Evolutionary conservation across 1,140 invertebrate species (phyloP).

Genomic region (Rhopalosiphum padi): DNA sequence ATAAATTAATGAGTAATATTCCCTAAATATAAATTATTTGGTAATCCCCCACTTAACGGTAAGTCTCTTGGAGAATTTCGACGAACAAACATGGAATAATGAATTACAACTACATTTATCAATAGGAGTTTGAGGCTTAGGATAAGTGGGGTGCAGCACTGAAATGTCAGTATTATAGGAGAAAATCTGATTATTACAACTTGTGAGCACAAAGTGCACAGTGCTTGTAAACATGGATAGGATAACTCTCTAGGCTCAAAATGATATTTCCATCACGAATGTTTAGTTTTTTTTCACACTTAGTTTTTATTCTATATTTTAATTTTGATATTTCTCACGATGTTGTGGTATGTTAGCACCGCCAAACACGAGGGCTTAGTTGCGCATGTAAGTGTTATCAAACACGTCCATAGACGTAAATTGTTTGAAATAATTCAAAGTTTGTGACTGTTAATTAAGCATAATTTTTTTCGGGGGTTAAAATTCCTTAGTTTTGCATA

Average conservation of each 20-base stretch:
- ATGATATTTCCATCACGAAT: not conserved
- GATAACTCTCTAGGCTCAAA: not conserved
- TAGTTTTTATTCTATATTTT: not conserved
- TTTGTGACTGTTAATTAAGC: not conserved
- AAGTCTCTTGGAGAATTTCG: not conserved
- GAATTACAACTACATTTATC: not conserved
- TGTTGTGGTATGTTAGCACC: no score
- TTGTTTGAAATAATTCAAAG: no score
- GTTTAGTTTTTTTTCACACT: not conserved
- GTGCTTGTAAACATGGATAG: not conserved
- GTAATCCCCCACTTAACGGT: no score
- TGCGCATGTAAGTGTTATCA: not conserved
- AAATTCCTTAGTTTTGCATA: not conserved
- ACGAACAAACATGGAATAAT: not conserved
- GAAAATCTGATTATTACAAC: not conserved
- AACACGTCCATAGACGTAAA: not conserved
- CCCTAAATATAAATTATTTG: not conserved
- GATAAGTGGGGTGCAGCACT: not conserved
- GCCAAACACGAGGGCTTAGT: not conserved
- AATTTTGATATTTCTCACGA: not conserved
- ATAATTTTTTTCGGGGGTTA: not conserved
- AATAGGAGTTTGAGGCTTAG: not conserved
- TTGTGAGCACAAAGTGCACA: no score
- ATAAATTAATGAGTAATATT: not conserved
- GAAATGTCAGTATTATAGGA: not conserved